phyloP scores from a whole-genome alignment of 2,888 invertebrate species.

The Augochlorella aurata region DNA sequence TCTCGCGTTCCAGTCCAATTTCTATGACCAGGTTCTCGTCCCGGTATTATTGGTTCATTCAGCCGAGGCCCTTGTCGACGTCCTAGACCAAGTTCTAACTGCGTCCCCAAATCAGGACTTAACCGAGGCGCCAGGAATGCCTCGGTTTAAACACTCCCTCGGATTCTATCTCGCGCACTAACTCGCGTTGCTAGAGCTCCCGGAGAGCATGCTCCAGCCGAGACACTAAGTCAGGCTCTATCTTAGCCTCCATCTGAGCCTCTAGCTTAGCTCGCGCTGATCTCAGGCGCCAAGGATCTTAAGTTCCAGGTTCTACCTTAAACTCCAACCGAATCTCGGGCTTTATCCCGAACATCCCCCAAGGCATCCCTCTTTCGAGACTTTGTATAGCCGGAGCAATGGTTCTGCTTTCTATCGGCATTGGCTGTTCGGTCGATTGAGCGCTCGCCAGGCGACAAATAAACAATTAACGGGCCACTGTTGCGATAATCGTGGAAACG shows the following conservation, averaged over 20 bases:
- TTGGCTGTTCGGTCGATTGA: conserved; percentile 3
- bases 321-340: not conserved
- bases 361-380: not conserved
- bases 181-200: not conserved
- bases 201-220: not conserved
- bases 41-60: no score
- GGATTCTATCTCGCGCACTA: not conserved
- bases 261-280: not conserved
- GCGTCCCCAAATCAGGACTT: no score
- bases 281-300: not conserved
- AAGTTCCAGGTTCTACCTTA: not conserved
- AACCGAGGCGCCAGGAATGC: no score
- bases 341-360: not conserved
- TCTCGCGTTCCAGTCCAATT: no score
- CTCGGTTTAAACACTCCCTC: not conserved
- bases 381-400: not conserved
- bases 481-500: not conserved
- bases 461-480: conserved; percentile 5
- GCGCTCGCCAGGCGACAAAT: conserved; percentile 10
- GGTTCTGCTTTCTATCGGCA: not conserved
- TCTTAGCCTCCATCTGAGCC: not conserved
- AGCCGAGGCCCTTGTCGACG: not conserved
- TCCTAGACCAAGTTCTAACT: not conserved
- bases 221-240: not conserved
- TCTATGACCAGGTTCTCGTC: no score